These are phyloP conservation scores for Eulemur rubriventer DNA, from an alignment of 2,797 vertebrate genomes.

Conservation along the genomic window DNA sequence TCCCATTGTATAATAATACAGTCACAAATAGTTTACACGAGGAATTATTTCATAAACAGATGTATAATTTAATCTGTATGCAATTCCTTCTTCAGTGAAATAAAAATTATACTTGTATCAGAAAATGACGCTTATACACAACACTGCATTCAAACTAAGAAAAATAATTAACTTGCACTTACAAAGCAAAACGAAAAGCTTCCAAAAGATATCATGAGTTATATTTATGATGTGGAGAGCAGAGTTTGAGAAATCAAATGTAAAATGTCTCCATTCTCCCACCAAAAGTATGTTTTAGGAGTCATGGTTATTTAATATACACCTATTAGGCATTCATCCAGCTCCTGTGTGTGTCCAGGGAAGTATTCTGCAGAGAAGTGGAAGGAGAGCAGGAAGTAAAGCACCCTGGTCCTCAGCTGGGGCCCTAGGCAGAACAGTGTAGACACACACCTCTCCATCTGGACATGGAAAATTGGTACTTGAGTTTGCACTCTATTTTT, in stretches of 20 bases:
- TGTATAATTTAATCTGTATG: slow-evolving; percentile 50
- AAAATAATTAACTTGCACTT: slow-evolving; percentile 45
- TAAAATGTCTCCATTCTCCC: background rate
- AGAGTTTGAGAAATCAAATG: background rate
- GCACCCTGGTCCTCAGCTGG: background rate
- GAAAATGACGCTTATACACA: slow-evolving; percentile 52
- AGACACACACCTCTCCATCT: background rate
- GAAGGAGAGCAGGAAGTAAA: background rate
- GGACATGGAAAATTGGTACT: background rate
- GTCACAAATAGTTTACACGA: background rate
- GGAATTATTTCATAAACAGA: slow-evolving; percentile 55
- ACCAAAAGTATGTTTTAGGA: background rate
- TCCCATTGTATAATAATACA: background rate
- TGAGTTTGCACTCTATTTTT: background rate
- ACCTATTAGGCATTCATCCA: background rate
- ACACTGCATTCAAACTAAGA: slow-evolving; percentile 32
- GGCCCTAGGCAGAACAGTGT: background rate
- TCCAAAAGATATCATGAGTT: background rate
- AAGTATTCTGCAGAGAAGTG: background rate
- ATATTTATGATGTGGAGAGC: background rate
- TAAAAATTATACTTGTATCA: slow-evolving; percentile 41
- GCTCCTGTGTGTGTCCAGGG: background rate
- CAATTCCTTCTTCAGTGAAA: slow-evolving; percentile 40
- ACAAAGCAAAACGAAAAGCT: slow-evolving; percentile 44
- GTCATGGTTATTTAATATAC: background rate